phyloP scores from a whole-genome alignment of 1,140 invertebrate species.

The Subanguina moxae region DNA sequence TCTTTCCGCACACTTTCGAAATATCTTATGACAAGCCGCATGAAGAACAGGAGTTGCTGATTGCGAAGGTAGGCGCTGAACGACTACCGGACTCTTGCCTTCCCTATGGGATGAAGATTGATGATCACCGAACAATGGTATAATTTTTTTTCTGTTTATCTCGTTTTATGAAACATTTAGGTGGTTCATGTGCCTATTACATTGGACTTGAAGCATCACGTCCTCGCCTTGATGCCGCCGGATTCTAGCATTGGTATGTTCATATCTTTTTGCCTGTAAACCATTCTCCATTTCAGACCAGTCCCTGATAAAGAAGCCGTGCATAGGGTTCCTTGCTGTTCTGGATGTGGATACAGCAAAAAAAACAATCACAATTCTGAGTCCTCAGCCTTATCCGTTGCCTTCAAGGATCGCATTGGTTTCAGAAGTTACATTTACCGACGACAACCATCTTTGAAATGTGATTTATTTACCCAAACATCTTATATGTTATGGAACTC shows the following conservation, averaged over 20 bases:
- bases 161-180: constrained; percentile 14
- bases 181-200: constrained; percentile 27
- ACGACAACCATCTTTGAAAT: constrained; percentile 5
- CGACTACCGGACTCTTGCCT: constrained; percentile 42
- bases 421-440: constrained; percentile 33
- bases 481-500: no score
- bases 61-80: constrained; percentile 39
- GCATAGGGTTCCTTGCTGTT: constrained; percentile 33
- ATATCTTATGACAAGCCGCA: constrained; percentile 34
- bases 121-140: constrained; percentile 37
- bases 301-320: constrained; percentile 24
- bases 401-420: constrained; percentile 25
- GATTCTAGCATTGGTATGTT: constrained; percentile 12
- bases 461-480: no score
- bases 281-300: constrained; percentile 6
- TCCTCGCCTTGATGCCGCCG: constrained; percentile 40
- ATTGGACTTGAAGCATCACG: constrained; percentile 22
- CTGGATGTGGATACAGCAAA: constrained; percentile 29
- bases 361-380: constrained; percentile 37
- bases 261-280: no score
- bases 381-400: constrained; percentile 37
- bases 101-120: constrained; percentile 39
- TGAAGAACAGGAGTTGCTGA: constrained; percentile 37
- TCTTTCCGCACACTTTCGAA: constrained; percentile 36
- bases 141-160: neutral